phyloP scores from a whole-genome alignment of 2,113 vertebrate genomes.

The Asarcornis scutulata region DNA sequence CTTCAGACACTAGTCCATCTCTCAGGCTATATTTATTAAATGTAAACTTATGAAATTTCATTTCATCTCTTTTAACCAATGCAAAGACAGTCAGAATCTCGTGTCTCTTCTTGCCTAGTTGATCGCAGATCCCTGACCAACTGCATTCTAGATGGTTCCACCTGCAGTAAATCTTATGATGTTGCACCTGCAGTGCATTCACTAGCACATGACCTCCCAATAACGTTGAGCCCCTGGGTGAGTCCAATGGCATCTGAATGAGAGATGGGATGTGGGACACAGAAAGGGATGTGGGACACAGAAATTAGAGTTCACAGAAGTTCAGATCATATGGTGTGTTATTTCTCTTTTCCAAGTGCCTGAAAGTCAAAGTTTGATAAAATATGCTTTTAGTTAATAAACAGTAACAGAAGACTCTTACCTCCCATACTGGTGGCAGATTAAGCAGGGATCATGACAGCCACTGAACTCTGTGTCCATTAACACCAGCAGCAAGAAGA shows the following conservation, averaged over 20 bases:
- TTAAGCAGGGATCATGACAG: background rate
- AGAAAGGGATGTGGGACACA: background rate
- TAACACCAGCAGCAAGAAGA: background rate
- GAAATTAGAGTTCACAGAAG: background rate
- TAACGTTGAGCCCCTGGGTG: background rate
- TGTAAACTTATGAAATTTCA: background rate
- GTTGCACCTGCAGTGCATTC: background rate
- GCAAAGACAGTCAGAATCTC: background rate
- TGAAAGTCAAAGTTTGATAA: background rate
- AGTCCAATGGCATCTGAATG: background rate
- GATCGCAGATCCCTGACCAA: background rate
- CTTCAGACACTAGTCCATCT: background rate
- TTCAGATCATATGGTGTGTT: background rate
- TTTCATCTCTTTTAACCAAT: background rate
- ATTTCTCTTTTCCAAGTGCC: background rate
- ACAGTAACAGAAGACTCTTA: background rate
- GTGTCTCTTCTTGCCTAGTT: background rate
- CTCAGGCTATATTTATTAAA: background rate
- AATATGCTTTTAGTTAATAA: background rate
- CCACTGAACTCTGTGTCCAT: background rate
- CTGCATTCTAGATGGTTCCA: background rate
- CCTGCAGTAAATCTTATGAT: background rate
- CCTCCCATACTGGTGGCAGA: background rate
- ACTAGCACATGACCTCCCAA: background rate
- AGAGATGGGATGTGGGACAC: background rate